Evolutionary conservation across 2,113 vertebrate genomes (phyloP).

Genomic region (Halichoerus grypus): DNA sequence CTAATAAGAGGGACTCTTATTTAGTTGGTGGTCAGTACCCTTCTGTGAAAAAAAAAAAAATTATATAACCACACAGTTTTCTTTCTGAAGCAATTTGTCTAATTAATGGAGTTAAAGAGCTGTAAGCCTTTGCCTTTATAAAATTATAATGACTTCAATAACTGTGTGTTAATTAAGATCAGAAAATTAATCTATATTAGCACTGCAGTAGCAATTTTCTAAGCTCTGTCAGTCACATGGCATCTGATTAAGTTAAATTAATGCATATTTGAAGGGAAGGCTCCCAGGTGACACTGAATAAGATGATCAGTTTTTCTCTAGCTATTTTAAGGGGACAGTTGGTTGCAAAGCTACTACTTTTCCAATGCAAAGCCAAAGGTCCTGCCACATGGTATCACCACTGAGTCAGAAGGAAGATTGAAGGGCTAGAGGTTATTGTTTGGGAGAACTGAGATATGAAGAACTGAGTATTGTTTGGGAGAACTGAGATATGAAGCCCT

Average conservation of each 20-base stretch:
- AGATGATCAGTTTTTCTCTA: constrained; percentile 2
- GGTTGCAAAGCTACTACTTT: constrained; percentile 34
- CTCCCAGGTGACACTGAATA: neutral
- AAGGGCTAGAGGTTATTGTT: neutral
- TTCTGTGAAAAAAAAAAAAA: neutral
- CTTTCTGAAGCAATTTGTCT: constrained; percentile 52
- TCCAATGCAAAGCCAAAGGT: constrained; percentile 41
- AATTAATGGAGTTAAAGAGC: constrained; percentile 43
- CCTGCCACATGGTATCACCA: neutral
- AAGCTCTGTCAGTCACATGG: constrained; percentile 10
- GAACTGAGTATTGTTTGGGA: neutral
- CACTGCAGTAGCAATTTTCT: constrained; percentile 48
- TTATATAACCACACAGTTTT: constrained; percentile 18
- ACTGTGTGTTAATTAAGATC: constrained; percentile 48
- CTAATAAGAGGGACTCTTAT: neutral
- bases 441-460: constrained; percentile 23
- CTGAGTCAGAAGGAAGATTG: neutral
- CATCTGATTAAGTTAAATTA: constrained; percentile 46
- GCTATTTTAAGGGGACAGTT: neutral
- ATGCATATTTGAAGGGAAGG: neutral
- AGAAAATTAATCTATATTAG: constrained; percentile 58
- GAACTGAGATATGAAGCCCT: neutral
- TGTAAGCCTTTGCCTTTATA: constrained; percentile 34
- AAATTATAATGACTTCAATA: constrained; percentile 62
- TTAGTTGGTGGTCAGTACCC: neutral